phyloP scores from a whole-genome alignment of 2,797 vertebrate genomes.

The Ficedula albicollis region DNA sequence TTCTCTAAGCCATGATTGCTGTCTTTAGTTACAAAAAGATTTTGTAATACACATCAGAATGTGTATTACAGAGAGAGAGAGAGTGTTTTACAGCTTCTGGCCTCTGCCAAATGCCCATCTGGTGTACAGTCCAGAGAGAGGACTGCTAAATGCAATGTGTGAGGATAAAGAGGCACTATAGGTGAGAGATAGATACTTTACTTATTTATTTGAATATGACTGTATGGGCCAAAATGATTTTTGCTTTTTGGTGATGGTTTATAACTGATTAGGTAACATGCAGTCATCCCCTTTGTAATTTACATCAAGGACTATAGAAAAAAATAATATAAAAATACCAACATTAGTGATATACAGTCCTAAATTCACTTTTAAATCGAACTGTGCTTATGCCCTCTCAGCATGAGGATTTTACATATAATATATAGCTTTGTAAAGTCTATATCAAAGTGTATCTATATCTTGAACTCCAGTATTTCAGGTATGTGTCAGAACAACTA shows the following conservation, averaged over 20 bases:
- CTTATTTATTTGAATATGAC: not conserved
- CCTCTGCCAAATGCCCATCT: not conserved
- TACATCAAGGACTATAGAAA: not conserved
- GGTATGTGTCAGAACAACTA: not conserved
- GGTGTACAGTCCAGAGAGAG: not conserved
- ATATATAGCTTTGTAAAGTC: not conserved
- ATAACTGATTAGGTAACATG: not conserved
- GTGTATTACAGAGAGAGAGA: not conserved
- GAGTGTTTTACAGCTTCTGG: not conserved
- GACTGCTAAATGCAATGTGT: not conserved
- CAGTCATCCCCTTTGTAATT: not conserved
- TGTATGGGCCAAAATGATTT: not conserved
- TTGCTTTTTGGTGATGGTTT: not conserved
- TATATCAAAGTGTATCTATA: not conserved
- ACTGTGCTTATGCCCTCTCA: not conserved
- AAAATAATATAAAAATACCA: not conserved
- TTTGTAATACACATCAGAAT: not conserved
- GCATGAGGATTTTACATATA: not conserved
- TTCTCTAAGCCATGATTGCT: not conserved
- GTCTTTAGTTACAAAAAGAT: not conserved
- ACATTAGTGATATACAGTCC: not conserved
- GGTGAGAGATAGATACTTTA: not conserved
- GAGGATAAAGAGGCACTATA: not conserved
- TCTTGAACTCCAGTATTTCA: not conserved
- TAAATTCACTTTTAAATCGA: not conserved